Percentiles rank a stretch among this genome's conserved stretches.
These are phyloP conservation scores for Upupa epops DNA, from an alignment of 2,113 vertebrate genomes.

Conservation along the genomic window DNA sequence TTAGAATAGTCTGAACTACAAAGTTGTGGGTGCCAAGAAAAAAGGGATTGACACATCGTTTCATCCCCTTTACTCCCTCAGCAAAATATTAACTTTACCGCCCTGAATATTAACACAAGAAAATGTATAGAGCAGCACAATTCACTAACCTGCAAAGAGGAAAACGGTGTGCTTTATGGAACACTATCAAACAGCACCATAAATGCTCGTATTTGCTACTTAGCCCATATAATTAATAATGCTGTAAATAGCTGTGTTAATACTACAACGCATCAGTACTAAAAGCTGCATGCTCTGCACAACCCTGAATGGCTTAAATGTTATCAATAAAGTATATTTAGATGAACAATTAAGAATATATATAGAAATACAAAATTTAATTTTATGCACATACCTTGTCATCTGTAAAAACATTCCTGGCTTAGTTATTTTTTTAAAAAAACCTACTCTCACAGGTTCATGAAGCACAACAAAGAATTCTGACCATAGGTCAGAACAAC, in stretches of 20 bases:
- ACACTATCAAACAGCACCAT: slow-evolving; percentile 24
- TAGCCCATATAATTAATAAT: slow-evolving; percentile 64
- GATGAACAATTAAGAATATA: neutral
- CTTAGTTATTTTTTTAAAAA: neutral
- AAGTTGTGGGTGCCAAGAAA: neutral
- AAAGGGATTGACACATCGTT: neutral
- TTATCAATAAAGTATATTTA: slow-evolving; percentile 5
- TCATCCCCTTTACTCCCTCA: neutral
- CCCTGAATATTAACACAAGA: neutral
- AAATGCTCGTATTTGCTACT: slow-evolving; percentile 34
- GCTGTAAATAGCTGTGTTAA: slow-evolving; percentile 33
- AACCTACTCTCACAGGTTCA: neutral
- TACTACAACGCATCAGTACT: neutral
- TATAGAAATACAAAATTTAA: neutral
- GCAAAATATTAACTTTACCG: neutral
- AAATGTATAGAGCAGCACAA: neutral
- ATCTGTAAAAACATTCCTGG: neutral
- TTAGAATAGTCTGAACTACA: neutral
- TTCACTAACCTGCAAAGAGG: neutral
- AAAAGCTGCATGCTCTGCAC: slow-evolving; percentile 13
- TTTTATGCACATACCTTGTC: neutral
- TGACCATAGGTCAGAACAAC: neutral
- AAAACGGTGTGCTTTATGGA: slow-evolving; percentile 21
- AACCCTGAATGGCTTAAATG: neutral
- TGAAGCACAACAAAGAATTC: neutral